Evolutionary conservation across 53 echinoderm and acorn worm genomes (phyloP).

Genomic region (Arbacia lixula): DNA sequence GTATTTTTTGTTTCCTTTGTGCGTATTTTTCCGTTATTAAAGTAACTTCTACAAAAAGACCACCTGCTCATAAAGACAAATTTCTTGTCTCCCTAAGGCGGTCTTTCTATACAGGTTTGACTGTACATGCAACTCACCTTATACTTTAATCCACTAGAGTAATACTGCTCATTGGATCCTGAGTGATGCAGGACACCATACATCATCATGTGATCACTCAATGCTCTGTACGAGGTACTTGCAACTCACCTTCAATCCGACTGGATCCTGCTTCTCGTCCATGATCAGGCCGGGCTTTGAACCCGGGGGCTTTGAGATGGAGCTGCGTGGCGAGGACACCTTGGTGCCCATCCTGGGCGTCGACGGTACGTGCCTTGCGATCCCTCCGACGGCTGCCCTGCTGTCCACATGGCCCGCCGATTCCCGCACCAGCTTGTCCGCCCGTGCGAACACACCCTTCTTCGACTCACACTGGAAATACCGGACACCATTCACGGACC

Average conservation of each 20-base stretch:
- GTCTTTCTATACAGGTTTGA: too few species aligned
- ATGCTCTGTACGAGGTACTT: too few species aligned
- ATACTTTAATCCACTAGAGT: too few species aligned
- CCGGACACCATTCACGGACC: slow-evolving; percentile 90
- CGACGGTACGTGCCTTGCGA: slow-evolving; percentile 81
- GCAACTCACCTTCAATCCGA: slow-evolving; percentile 79
- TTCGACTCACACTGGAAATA: slow-evolving; percentile 98
- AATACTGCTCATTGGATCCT: too few species aligned
- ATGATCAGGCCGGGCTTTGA: slow-evolving; percentile 39
- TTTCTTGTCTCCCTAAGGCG: too few species aligned
- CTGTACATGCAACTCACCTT: too few species aligned
- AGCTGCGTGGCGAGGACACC: slow-evolving; percentile 82
- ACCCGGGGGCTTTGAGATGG: slow-evolving; percentile 71
- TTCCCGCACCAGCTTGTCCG: slow-evolving; percentile 92
- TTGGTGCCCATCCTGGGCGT: slow-evolving; percentile 96
- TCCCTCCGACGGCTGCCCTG: slow-evolving; percentile 63
- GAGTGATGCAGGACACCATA: too few species aligned
- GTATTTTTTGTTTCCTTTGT: too few species aligned
- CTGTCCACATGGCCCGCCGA: slow-evolving; percentile 48
- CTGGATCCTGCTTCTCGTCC: slow-evolving; percentile 73
- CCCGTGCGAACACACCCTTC: slow-evolving; percentile 88
- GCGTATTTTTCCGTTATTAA: too few species aligned
- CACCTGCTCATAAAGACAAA: too few species aligned
- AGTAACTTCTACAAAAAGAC: too few species aligned
- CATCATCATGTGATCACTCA: too few species aligned